These are phyloP conservation scores for Ginglymostoma cirratum DNA, from an alignment of 2,113 vertebrate genomes.

Conservation along the genomic window DNA sequence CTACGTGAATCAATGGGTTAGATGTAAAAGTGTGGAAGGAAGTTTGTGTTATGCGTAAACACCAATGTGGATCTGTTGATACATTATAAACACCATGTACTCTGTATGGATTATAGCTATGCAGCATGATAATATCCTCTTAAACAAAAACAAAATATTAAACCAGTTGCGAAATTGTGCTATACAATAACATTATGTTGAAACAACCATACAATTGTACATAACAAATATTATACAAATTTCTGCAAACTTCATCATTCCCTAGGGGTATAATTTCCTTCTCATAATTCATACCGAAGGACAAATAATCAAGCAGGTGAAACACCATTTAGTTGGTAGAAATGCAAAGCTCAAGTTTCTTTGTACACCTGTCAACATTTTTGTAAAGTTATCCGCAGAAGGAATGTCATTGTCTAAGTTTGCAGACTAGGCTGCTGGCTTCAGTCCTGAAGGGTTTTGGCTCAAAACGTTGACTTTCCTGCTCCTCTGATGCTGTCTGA, in stretches of 20 bases:
- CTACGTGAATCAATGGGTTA: background rate
- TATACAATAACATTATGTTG: background rate
- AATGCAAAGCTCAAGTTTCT: background rate
- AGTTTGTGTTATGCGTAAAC: background rate
- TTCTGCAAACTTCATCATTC: background rate
- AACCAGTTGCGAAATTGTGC: background rate
- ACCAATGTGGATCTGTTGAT: background rate
- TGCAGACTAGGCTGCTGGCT: background rate
- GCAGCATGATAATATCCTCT: background rate
- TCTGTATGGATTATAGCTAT: background rate
- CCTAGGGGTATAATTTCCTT: background rate
- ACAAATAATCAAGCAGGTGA: background rate
- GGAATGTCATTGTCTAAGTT: background rate
- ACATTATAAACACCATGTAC: background rate
- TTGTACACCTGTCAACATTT: background rate
- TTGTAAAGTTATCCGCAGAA: background rate
- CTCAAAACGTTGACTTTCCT: too few relatives aligned
- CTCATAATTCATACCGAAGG: background rate
- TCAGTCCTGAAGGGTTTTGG: background rate
- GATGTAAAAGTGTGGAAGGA: background rate
- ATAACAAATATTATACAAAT: background rate
- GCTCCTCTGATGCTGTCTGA: too few relatives aligned
- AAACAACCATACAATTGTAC: background rate
- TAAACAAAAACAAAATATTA: background rate
- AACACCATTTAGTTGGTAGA: background rate